Conservation (phyloP, 1,140 invertebrate genomes). For the Drosophila pruinosa region DNA sequence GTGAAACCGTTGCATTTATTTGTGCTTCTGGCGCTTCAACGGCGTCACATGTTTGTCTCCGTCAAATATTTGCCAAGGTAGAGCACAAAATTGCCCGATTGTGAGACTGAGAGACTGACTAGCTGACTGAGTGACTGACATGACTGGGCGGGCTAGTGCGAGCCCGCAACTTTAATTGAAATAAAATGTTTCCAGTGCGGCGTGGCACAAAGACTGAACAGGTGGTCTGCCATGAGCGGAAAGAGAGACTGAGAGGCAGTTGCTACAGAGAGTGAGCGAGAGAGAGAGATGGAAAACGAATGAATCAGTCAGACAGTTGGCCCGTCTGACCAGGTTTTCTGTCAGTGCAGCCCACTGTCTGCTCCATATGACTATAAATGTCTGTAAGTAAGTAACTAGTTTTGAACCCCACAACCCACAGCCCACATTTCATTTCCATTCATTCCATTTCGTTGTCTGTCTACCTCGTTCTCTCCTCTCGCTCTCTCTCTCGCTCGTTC, state of each 20-base stretch:
- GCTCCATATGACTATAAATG: conserved; percentile 73
- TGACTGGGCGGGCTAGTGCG: conserved; percentile 22
- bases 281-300: conserved; percentile 29
- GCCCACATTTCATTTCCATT: conserved; percentile 65
- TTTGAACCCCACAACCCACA: conserved; percentile 38
- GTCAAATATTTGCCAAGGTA: conserved; percentile 48
- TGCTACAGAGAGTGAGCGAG: conserved; percentile 8
- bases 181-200: conserved; percentile 57
- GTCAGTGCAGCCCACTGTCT: conserved; percentile 45
- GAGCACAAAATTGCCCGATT: conserved; percentile 31
- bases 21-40: conserved; percentile 15
- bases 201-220: conserved; percentile 17
- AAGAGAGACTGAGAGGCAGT: conserved; percentile 10
- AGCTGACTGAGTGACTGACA: background rate
- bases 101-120: background rate
- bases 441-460: conserved; percentile 34
- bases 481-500: conserved; percentile 8
- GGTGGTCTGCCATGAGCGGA: conserved; percentile 1
- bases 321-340: conserved; percentile 26
- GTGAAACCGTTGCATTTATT: conserved; percentile 15
- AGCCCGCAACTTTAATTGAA: conserved; percentile 68
- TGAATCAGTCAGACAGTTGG: conserved; percentile 41
- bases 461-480: background rate
- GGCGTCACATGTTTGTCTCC: conserved; percentile 45
- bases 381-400: conserved; percentile 73